Base-by-base conservation (phyloP, 2,113 vertebrate genomes). In the Anolis sagrei region DNA sequence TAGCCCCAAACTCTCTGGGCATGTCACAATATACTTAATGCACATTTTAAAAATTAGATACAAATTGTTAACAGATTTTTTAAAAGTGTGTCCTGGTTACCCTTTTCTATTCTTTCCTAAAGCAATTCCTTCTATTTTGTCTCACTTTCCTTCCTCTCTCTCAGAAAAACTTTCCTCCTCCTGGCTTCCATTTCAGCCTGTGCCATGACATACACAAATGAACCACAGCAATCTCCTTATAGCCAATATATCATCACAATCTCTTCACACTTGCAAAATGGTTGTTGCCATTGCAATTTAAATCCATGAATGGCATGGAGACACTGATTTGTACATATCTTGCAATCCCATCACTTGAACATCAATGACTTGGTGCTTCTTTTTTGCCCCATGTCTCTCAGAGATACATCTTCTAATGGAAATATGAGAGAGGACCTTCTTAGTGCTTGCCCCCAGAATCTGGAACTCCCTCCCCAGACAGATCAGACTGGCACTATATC, bases 21-120 rank as follows among this genome's bases (percentile, higher is more conserved):
- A 11, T 62, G 32, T 11, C 32, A 21, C 39, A 75, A 66, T 79
- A 27, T 32, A 84, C 64, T 32, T 9, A 82, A 74, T 21, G 69
- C 32, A 58, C 66, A 70, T 54, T 70, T 82, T 27, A 58, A 54
- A 85, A 84, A 36, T 9, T n/a, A 51, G 23, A 80, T 7, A 51
- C n/a, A 75, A 72, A 62, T 62, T 48, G 66, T 72, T 79, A 72
- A 73, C 39, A 75, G n/a, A 62, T 62, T 32, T 49, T 70, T 85
- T 61, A 62, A 86, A 86, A 64, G 8, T 5, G 29, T 73, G 13
- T 62, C 76, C 16, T 19, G 2, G 21, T 69, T 10, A 29, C 29
- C 19, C 58, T 79, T 79, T 80, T 32, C 68, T 73, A 21, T 73
- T 61, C 72, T 13, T 27, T 79, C 32, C 34, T 14, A 70, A 25